A percentile compares a stretch with the other conserved stretches of the same genome.
Conservation (phyloP, 2,888 invertebrate species). For the Diarsia brunnea region DNA sequence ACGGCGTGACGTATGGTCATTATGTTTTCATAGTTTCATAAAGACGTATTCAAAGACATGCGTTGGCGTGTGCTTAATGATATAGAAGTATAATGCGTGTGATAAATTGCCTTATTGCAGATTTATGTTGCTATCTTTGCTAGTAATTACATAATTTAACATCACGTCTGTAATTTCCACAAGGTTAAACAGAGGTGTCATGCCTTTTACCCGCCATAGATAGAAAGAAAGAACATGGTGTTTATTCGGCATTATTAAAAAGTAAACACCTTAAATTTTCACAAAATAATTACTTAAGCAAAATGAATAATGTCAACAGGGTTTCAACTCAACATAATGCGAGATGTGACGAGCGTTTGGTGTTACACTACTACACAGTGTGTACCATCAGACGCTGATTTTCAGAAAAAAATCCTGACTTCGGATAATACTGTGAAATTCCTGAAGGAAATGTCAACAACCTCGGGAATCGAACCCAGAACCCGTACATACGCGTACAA, state of each 20-base stretch:
- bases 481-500: too few relatives aligned
- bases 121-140: slow-evolving; percentile 55
- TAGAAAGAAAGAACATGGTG: too few relatives aligned
- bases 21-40: slow-evolving; percentile 90
- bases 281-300: too few relatives aligned
- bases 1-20: slow-evolving; percentile 89
- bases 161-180: not conserved
- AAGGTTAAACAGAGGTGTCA: not conserved
- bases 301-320: too few relatives aligned
- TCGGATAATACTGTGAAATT: not conserved
- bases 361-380: too few relatives aligned
- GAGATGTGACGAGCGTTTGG: too few relatives aligned
- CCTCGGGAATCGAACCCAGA: not conserved
- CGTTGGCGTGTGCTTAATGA: slow-evolving; percentile 86
- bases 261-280: too few relatives aligned
- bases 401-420: not conserved
- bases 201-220: not conserved
- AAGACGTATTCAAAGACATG: slow-evolving; percentile 84
- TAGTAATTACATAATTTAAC: slow-evolving; percentile 12
- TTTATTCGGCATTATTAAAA: too few relatives aligned
- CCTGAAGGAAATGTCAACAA: not conserved
- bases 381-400: too few relatives aligned
- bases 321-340: too few relatives aligned
- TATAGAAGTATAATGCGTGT: slow-evolving; percentile 77
- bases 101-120: slow-evolving; percentile 79